phyloP scores from a whole-genome alignment of 2,797 vertebrate genomes.

The Fistularia tabacaria region DNA sequence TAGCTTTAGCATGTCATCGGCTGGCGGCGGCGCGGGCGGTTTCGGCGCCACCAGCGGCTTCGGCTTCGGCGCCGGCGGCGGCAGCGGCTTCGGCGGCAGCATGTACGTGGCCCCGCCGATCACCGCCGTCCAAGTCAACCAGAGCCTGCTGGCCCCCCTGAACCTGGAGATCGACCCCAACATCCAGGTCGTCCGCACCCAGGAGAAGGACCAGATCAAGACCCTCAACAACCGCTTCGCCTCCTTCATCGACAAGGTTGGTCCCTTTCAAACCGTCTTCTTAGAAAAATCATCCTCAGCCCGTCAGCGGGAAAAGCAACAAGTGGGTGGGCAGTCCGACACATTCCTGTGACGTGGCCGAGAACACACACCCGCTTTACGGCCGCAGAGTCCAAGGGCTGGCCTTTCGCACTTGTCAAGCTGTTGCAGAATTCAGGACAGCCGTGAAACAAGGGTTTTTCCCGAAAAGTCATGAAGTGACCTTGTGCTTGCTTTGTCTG shows the following conservation, averaged over 20 bases:
- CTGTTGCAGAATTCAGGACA: too few species aligned
- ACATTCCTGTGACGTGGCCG: too few species aligned
- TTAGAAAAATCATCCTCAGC: too few species aligned
- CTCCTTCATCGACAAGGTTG: conserved; percentile 92
- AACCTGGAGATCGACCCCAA: conserved; percentile 83
- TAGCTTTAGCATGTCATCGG: background rate
- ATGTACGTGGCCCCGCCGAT: conserved; percentile 50
- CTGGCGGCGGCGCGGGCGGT: background rate
- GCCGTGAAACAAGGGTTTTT: too few species aligned
- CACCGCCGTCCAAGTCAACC: conserved; percentile 84
- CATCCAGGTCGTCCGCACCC: conserved; percentile 83
- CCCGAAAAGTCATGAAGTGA: too few species aligned
- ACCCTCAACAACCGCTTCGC: conserved; percentile 94
- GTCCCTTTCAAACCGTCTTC: conserved; percentile 24
- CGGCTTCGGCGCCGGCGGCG: background rate
- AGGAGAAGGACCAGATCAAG: conserved; percentile 98
- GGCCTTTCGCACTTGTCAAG: too few species aligned
- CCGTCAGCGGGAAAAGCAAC: too few species aligned
- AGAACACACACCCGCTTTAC: too few species aligned
- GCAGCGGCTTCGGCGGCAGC: background rate
- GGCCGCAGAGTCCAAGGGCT: too few species aligned
- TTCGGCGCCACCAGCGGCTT: background rate
- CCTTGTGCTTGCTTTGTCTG: too few species aligned
- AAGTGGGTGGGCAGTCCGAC: too few species aligned
- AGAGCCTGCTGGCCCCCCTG: conserved; percentile 83